These are phyloP conservation scores for Brachyhypopomus gauderio DNA, from an alignment of 2,113 vertebrate genomes.

Conservation along the genomic window DNA sequence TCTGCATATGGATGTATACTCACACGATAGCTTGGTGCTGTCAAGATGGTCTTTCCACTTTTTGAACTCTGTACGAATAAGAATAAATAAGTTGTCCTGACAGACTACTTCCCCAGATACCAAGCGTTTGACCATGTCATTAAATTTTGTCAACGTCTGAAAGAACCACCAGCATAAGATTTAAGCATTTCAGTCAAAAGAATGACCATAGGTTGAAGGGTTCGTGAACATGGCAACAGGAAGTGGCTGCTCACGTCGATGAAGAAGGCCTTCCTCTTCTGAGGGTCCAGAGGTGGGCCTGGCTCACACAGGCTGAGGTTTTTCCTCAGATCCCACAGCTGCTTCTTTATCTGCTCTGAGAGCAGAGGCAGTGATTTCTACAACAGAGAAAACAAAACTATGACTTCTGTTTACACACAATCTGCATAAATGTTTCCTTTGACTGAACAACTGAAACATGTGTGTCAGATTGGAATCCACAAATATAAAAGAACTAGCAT, in stretches of 20 bases:
- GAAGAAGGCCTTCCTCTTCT: constrained; percentile 37
- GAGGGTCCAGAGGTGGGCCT: constrained; percentile 46
- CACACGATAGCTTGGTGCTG: constrained; percentile 43
- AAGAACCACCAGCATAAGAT: background rate
- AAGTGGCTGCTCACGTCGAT: constrained; percentile 25
- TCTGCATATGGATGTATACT: background rate
- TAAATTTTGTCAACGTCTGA: constrained; percentile 48
- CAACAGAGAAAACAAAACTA: background rate
- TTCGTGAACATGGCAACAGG: background rate
- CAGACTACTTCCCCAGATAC: constrained; percentile 20
- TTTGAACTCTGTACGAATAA: constrained; percentile 47
- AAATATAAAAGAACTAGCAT: too few relatives aligned
- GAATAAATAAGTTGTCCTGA: constrained; percentile 47
- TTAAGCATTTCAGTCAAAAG: background rate
- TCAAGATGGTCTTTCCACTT: constrained; percentile 52
- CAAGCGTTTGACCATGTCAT: constrained; percentile 42
- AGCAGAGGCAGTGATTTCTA: constrained; percentile 52
- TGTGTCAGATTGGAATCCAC: too few relatives aligned
- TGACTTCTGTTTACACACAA: background rate
- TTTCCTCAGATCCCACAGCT: constrained; percentile 44
- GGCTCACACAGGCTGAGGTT: constrained; percentile 23
- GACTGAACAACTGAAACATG: too few relatives aligned
- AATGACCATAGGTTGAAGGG: too few relatives aligned
- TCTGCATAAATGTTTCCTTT: too few relatives aligned
- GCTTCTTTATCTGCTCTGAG: constrained; percentile 51